These are phyloP conservation scores for Emydocephalus ijimae DNA, from an alignment of 2,113 vertebrate genomes.

Conservation along the genomic window DNA sequence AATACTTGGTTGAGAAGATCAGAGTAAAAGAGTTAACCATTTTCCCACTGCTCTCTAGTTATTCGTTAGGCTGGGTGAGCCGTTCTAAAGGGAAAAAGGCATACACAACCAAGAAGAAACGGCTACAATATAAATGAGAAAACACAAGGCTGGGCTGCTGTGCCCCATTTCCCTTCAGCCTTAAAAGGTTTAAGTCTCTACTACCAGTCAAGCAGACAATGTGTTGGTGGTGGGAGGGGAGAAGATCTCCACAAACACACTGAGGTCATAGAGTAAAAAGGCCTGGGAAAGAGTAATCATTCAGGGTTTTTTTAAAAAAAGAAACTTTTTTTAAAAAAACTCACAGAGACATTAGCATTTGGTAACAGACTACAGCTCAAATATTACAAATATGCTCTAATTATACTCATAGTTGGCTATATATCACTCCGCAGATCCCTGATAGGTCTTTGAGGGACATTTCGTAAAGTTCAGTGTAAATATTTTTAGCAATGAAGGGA, in stretches of 20 bases:
- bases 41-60: conserved; percentile 74
- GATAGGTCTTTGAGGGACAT: conserved; percentile 70
- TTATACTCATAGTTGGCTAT: conserved; percentile 71
- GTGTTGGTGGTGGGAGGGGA: conserved; percentile 20
- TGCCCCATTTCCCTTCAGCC: conserved; percentile 37
- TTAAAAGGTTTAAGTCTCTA: conserved; percentile 30
- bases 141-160: not conserved
- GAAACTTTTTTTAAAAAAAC: conserved; percentile 43
- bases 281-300: conserved; percentile 74
- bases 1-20: conserved; percentile 57
- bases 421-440: conserved; percentile 68
- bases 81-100: conserved; percentile 53
- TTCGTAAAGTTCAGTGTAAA: conserved; percentile 75
- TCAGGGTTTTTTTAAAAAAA: conserved; percentile 21
- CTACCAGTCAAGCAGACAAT: conserved; percentile 17
- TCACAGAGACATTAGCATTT: conserved; percentile 64
- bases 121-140: not conserved
- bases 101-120: conserved; percentile 43
- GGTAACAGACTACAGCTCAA: conserved; percentile 69
- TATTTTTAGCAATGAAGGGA: conserved; percentile 78
- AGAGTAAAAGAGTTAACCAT: conserved; percentile 73
- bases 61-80: conserved; percentile 52
- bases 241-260: conserved; percentile 35
- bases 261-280: conserved; percentile 66
- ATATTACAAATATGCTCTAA: conserved; percentile 81